A percentile compares a stretch with the other conserved stretches of the same genome.
These are phyloP conservation scores for Drosophila acutilabella DNA, from an alignment of 2,888 invertebrate species.

Conservation along the genomic window DNA sequence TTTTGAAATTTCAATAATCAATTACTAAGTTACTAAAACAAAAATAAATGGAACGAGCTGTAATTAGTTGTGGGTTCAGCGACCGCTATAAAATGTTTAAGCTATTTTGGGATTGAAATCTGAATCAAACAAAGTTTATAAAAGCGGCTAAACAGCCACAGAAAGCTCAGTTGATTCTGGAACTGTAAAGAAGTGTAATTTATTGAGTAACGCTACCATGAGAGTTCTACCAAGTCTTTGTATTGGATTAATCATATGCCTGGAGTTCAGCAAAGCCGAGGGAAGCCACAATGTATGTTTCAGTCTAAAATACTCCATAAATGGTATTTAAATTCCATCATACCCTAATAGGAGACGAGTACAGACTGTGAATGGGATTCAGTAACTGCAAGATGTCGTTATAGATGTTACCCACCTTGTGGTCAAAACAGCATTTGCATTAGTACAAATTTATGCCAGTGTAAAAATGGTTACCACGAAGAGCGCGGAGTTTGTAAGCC, in stretches of 20 bases:
- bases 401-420: neutral
- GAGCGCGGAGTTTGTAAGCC: neutral
- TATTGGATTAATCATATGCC: slow-evolving; percentile 3
- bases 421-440: neutral
- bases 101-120: no score
- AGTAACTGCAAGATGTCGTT: neutral
- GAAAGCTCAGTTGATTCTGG: slow-evolving; percentile 10
- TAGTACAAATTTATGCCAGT: no score
- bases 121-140: neutral
- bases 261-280: neutral
- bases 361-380: neutral
- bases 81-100: no score
- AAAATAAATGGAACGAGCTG: no score
- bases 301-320: no score
- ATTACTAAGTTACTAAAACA: no score
- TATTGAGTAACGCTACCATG: neutral
- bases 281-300: neutral
- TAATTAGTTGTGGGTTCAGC: no score
- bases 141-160: neutral
- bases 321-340: no score
- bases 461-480: neutral
- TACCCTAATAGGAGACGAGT: neutral
- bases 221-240: neutral
- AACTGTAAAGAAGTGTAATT: neutral
- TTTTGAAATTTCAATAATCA: no score